A percentile compares a stretch with the other conserved stretches of the same genome.
These are phyloP conservation scores for Acanthiza pusilla DNA, from an alignment of 2,797 vertebrate species.

Conservation along the genomic window DNA sequence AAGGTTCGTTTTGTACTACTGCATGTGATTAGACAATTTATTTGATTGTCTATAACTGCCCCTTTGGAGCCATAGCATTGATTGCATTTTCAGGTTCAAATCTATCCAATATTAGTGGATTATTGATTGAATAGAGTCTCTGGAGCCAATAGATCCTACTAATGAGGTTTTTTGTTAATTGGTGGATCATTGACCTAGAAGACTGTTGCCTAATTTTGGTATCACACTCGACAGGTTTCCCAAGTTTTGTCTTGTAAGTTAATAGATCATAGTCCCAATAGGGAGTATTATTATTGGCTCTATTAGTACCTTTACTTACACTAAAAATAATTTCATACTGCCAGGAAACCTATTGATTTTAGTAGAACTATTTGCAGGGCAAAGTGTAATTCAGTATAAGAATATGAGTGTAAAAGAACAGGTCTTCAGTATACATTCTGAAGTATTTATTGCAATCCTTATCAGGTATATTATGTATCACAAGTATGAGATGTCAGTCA, in stretches of 20 bases:
- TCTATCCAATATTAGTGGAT: background rate
- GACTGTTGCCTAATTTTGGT: background rate
- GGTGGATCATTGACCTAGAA: background rate
- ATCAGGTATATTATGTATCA: background rate
- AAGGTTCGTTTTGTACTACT: background rate
- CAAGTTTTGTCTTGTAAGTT: background rate
- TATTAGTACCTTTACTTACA: background rate
- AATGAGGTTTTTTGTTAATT: background rate
- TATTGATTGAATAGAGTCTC: background rate
- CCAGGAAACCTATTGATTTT: background rate
- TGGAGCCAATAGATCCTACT: background rate
- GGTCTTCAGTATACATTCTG: background rate
- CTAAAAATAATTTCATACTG: background rate
- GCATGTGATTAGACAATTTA: background rate
- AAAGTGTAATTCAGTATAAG: background rate
- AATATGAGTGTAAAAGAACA: background rate
- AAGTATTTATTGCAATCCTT: background rate
- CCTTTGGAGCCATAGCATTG: background rate
- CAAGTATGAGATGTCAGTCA: background rate
- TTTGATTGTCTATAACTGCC: background rate
- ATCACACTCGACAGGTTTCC: background rate
- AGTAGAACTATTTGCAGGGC: background rate
- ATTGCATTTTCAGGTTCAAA: background rate
- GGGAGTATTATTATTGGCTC: background rate
- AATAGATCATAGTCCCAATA: background rate